These are phyloP conservation scores for Ochropleura leucogaster DNA, from an alignment of 2,888 invertebrate genomes.

Conservation along the genomic window DNA sequence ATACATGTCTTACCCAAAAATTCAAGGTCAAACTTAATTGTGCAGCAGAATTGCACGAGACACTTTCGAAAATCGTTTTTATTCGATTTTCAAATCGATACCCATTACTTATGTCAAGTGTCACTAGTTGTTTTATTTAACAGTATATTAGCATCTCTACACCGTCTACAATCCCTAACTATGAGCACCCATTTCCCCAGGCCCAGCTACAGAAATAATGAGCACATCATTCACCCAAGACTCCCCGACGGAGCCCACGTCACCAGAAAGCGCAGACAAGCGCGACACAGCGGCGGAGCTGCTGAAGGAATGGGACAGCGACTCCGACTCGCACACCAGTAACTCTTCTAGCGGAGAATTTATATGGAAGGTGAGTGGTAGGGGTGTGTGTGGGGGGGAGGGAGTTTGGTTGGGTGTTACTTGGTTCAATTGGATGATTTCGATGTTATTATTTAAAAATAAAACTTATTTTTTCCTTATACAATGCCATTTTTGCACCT, in stretches of 20 bases:
- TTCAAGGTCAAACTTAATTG: too few species aligned
- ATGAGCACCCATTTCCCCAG: constrained; percentile 61
- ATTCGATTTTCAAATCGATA: too few species aligned
- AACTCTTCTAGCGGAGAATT: constrained; percentile 95
- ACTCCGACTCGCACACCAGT: constrained; percentile 91
- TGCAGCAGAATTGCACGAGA: too few species aligned
- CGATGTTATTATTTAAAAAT: neutral
- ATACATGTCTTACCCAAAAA: too few species aligned
- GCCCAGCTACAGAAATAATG: constrained; percentile 87
- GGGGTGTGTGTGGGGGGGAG: neutral
- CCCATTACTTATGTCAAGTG: too few species aligned
- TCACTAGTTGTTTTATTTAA: too few species aligned
- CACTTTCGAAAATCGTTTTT: too few species aligned
- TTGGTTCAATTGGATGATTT: constrained; percentile 19
- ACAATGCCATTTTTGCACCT: neutral
- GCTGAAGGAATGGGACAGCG: constrained; percentile 93
- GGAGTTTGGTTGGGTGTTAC: constrained; percentile 26
- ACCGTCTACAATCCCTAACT: too few species aligned
- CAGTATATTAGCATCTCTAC: too few species aligned
- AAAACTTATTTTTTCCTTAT: neutral
- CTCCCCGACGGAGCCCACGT: constrained; percentile 84
- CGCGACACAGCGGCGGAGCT: constrained; percentile 82
- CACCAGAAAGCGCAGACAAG: constrained; percentile 81
- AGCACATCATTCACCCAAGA: constrained; percentile 87
- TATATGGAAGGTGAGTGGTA: constrained; percentile 93